Percentiles rank a stretch among this genome's conserved stretches.
Evolutionary conservation across 2,113 vertebrate genomes (phyloP).

Genomic region (Carettochelys insculpta): DNA sequence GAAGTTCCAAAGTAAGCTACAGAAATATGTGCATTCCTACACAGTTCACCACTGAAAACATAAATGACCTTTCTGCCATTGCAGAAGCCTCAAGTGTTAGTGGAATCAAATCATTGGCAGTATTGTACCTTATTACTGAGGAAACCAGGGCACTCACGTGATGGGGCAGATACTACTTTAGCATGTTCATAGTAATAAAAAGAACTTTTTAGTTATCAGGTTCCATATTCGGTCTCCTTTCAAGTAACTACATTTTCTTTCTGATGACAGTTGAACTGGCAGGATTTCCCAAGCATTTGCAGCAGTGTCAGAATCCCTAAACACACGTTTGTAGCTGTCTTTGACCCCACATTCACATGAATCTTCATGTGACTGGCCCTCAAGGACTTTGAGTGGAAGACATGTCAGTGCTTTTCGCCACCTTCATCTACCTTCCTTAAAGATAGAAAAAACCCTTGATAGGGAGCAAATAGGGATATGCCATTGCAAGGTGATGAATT

Average conservation of each 20-base stretch:
- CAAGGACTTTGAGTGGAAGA: background rate
- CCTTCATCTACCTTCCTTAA: background rate
- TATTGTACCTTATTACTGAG: background rate
- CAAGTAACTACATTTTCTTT: background rate
- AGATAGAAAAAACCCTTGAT: background rate
- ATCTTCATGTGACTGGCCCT: background rate
- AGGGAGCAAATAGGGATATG: background rate
- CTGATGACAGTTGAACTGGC: background rate
- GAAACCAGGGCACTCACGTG: background rate
- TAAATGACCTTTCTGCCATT: background rate
- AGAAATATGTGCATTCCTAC: background rate
- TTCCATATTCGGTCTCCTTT: background rate
- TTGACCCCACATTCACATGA: fast-evolving
- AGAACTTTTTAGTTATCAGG: background rate
- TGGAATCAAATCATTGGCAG: background rate
- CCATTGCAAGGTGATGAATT: background rate
- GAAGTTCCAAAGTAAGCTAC: background rate
- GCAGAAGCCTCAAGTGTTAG: background rate
- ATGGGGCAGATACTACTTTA: background rate
- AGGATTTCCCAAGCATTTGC: background rate
- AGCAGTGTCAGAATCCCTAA: background rate
- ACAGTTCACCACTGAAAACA: background rate
- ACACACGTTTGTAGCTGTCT: background rate
- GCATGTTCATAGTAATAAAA: background rate
- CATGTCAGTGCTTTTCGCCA: background rate